Percentiles rank a stretch among this genome's conserved stretches.
These are phyloP conservation scores for Himalopsyche kuldschensis DNA, from an alignment of 2,888 invertebrate species.

Conservation along the genomic window DNA sequence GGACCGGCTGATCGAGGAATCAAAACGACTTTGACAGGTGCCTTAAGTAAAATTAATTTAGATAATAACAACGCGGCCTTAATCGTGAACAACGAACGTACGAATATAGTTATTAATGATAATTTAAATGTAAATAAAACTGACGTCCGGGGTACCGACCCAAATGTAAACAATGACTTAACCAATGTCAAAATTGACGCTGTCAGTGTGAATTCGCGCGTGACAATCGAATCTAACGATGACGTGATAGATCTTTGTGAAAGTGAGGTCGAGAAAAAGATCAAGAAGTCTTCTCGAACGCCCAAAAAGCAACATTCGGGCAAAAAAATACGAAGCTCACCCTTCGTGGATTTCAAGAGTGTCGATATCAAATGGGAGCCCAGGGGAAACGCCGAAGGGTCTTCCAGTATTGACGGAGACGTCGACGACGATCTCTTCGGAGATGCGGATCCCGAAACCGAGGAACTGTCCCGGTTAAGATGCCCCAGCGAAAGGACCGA, in stretches of 20 bases:
- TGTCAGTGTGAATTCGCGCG: constrained; percentile 14
- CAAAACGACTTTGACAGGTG: constrained; percentile 26
- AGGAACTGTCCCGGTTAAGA: constrained; percentile 79
- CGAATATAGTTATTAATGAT: constrained; percentile 10
- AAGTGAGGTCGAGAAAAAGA: constrained; percentile 41
- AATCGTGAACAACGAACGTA: constrained; percentile 7
- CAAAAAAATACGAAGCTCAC: constrained; percentile 19
- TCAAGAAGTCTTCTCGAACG: constrained; percentile 45
- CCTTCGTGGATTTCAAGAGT: constrained; percentile 19
- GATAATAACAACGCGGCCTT: constrained; percentile 39
- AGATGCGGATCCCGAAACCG: constrained; percentile 77
- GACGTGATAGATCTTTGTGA: constrained; percentile 29
- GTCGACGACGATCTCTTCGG: constrained; percentile 55
- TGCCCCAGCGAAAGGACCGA: constrained; percentile 90
- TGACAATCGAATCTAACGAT: constrained; percentile 43
- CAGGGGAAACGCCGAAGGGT: constrained; percentile 48
- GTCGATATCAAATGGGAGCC: constrained; percentile 29
- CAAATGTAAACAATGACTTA: constrained; percentile 27
- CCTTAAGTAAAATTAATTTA: constrained; percentile 20
- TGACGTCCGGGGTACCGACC: constrained; percentile 15
- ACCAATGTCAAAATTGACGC: constrained; percentile 12
- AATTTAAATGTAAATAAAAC: constrained; percentile 46
- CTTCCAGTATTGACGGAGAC: constrained; percentile 53
- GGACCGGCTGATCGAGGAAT: constrained; percentile 33
- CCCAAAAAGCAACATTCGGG: constrained; percentile 22